Conservation (phyloP, 2,797 vertebrate species). For the Steatocranus sp. region DNA sequence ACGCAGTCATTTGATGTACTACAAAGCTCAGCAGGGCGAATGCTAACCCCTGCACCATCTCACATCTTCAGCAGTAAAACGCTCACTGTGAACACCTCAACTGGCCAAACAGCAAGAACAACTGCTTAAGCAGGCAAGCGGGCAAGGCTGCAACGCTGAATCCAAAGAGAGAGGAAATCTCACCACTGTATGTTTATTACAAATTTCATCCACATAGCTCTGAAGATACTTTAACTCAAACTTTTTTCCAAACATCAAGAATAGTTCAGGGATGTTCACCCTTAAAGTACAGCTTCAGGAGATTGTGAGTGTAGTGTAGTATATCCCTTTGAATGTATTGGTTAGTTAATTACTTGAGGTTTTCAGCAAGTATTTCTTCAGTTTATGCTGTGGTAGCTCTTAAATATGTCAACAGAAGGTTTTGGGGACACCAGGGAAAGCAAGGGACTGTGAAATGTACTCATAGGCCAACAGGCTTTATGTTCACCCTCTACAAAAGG, state of each 20-base stretch:
- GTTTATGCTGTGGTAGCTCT: neutral
- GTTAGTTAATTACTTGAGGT: neutral
- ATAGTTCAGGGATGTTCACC: neutral
- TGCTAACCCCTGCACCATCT: constrained; percentile 47
- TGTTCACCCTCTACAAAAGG: constrained; percentile 62
- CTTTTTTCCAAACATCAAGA: neutral
- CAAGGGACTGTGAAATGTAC: constrained; percentile 33
- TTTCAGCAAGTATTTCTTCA: neutral
- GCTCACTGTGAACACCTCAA: constrained; percentile 38
- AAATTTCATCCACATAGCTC: constrained; percentile 9
- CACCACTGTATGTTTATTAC: constrained; percentile 25
- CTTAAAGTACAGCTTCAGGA: neutral
- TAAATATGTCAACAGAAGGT: constrained; percentile 1
- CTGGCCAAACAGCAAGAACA: constrained; percentile 53
- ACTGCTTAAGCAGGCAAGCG: constrained; percentile 66
- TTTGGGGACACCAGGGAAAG: constrained; percentile 24
- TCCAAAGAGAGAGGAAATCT: constrained; percentile 44
- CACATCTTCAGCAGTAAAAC: constrained; percentile 43
- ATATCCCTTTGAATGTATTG: neutral
- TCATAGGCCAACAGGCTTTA: constrained; percentile 42
- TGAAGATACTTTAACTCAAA: neutral
- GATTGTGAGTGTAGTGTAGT: neutral
- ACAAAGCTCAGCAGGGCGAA: constrained; percentile 54
- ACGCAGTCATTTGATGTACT: constrained; percentile 37
- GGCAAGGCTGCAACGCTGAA: constrained; percentile 42